These are phyloP conservation scores for Oscheius sp. DNA, from an alignment of 2,888 invertebrate species.

Conservation along the genomic window DNA sequence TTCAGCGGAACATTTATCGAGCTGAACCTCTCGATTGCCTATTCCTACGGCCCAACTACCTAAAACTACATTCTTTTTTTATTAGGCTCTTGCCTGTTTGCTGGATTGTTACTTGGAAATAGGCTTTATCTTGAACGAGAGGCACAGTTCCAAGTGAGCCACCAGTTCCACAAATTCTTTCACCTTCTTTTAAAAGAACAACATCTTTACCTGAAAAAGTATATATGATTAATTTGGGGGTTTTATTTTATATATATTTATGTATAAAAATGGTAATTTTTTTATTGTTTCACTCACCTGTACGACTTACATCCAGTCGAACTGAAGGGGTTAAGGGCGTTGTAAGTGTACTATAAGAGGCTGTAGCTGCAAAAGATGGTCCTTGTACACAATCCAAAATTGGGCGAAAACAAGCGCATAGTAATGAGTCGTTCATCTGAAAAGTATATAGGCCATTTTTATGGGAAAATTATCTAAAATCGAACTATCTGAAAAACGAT, in stretches of 20 bases:
- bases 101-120: constrained; percentile 96
- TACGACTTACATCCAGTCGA: constrained; percentile 59
- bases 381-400: constrained; percentile 55
- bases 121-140: constrained; percentile 93
- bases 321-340: constrained; percentile 54
- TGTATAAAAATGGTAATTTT: neutral
- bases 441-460: neutral
- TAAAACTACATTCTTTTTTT: constrained; percentile 40
- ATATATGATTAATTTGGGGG: too few relatives aligned
- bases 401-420: constrained; percentile 38
- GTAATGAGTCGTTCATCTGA: constrained; percentile 20
- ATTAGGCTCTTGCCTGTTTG: constrained; percentile 79
- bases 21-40: constrained; percentile 85
- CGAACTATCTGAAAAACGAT: neutral
- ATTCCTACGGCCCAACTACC: constrained; percentile 91
- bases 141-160: constrained; percentile 90
- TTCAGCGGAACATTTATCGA: constrained; percentile 80
- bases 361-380: constrained; percentile 41
- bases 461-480: neutral
- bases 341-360: constrained; percentile 67
- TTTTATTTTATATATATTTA: too few relatives aligned
- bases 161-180: constrained; percentile 91
- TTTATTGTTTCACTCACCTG: constrained; percentile 53
- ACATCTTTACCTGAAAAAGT: constrained; percentile 84
- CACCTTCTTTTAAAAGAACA: constrained; percentile 91